phyloP scores from a whole-genome alignment of 2,113 vertebrate species.

The Dasyurus viverrinus region DNA sequence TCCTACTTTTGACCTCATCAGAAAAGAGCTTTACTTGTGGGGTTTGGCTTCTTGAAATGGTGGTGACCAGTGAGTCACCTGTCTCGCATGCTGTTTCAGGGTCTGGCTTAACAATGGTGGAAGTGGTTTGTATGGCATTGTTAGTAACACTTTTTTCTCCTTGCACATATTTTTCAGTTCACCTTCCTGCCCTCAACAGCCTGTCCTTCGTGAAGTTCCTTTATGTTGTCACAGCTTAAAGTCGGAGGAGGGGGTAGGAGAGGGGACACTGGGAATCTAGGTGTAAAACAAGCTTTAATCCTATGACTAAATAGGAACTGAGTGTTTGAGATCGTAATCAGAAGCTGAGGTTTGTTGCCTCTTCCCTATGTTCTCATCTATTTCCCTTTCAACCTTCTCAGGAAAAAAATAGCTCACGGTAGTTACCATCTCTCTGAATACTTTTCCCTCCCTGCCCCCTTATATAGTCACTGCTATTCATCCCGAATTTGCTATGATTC shows the following conservation, averaged over 20 bases:
- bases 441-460: not conserved
- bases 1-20: constrained; percentile 47
- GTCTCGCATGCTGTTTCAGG: constrained; percentile 28
- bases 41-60: constrained; percentile 28
- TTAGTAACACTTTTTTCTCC: constrained; percentile 9
- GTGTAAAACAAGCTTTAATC: not conserved
- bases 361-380: not conserved
- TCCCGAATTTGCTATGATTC: not conserved
- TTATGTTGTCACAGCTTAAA: not conserved
- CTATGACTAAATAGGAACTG: constrained; percentile 9
- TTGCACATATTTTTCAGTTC: not conserved
- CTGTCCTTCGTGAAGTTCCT: not conserved
- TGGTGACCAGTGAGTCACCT: constrained; percentile 1
- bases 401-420: not conserved
- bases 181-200: not conserved
- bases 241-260: not conserved
- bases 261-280: not conserved
- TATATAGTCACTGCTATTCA: constrained; percentile 11
- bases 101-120: not conserved
- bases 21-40: constrained; percentile 35
- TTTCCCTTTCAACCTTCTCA: not conserved
- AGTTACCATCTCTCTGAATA: not conserved
- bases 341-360: not conserved
- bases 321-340: constrained; percentile 7
- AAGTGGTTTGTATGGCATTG: not conserved